Base-by-base conservation (phyloP, 2,888 invertebrate species). In the Agriopis marginaria region DNA sequence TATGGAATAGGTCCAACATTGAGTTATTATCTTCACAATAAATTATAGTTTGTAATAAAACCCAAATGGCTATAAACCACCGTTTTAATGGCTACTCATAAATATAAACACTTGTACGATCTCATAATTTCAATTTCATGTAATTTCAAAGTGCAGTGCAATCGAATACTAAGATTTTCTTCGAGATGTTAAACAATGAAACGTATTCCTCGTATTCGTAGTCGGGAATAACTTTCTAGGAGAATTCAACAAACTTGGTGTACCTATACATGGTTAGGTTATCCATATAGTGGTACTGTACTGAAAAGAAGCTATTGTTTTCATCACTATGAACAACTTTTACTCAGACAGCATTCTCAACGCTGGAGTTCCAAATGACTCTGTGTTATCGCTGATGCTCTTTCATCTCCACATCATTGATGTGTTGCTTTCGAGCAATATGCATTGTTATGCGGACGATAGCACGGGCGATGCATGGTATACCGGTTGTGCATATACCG, bases 31-130 rank as follows among this genome's bases (percentile, higher is more conserved):
- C 42, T 56, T 50, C 12, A 67, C 44, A 56, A 67, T 32, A 32
- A 32, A 32, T 55, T 17, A 61, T 53, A 44, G 62, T 44, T 66
- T 17, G 51, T 53, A 63, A 68, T 68, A 51, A 63, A 58, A 68
- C 53, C 23, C 10, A 53, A 58, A 53, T 42, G 42, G 55, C 32
- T 55, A 50, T 61, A 61, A 61, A 61, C 55, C n/a, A 10, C 55
- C 42, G 49, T 47, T 55, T 65, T 58, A 58, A 60, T 66, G 40
- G 42, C 40, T 54, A 0, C 59, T 47, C 14, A 50, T 66, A 54
- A 59, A 66, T 45, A 12, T 59, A 54, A 47, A 39, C 51, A 65
- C 54, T 66, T 59, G 51, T 54, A 11, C 45, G 10, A 40, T 17
- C 39, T 32, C 11, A 39, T 64, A 42, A 47, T 49, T 66, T 49